phyloP scores from a whole-genome alignment of 2,888 invertebrate species.

The Drosophila mulleri region DNA sequence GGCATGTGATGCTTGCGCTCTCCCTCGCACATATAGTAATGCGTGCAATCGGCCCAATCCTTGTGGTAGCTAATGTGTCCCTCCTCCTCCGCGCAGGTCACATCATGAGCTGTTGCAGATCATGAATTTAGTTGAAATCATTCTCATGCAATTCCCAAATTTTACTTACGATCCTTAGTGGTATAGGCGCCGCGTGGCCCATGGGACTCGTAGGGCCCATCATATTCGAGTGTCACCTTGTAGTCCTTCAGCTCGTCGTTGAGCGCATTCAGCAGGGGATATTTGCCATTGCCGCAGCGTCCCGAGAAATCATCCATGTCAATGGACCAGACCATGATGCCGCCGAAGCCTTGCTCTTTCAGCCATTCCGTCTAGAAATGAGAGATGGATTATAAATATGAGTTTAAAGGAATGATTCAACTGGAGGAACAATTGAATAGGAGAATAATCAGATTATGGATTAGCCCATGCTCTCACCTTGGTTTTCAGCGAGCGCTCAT shows the following conservation, averaged over 20 bases:
- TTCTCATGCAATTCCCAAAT: too few species aligned
- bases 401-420: background rate
- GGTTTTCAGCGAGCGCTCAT: slow-evolving; percentile 95
- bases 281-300: slow-evolving; percentile 95
- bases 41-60: slow-evolving; percentile 95
- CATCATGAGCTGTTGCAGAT: slow-evolving; percentile 90
- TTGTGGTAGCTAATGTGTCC: slow-evolving; percentile 97
- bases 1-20: slow-evolving; percentile 98
- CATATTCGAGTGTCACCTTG: slow-evolving; percentile 92
- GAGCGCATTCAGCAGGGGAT: slow-evolving; percentile 94
- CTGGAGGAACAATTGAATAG: too few species aligned
- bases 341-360: slow-evolving; percentile 96
- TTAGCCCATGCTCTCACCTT: slow-evolving; percentile 88
- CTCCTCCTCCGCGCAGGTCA: slow-evolving; percentile 95
- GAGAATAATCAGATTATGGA: too few species aligned
- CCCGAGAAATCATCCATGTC: slow-evolving; percentile 98
- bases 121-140: background rate
- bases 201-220: slow-evolving; percentile 93
- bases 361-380: slow-evolving; percentile 93
- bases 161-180: slow-evolving; percentile 93
- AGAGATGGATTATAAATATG: background rate
- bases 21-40: slow-evolving; percentile 98
- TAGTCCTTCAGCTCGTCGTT: slow-evolving; percentile 93
- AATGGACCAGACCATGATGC: slow-evolving; percentile 98
- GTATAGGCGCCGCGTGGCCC: slow-evolving; percentile 91